These are phyloP conservation scores for Proales similis DNA, from an alignment of 1,140 invertebrate species.

Conservation along the genomic window DNA sequence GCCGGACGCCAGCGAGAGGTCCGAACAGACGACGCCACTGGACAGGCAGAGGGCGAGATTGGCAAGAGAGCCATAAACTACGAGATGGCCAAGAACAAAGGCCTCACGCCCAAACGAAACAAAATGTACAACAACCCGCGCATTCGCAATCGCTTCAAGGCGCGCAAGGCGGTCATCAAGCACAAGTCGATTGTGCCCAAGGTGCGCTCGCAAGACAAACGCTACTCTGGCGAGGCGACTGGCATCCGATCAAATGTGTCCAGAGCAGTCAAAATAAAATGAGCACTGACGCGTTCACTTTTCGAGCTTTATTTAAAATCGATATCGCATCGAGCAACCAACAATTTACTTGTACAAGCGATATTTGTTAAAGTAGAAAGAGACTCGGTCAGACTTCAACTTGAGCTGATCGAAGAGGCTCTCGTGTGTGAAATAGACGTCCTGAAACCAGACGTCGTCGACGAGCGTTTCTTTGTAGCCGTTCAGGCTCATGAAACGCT, in stretches of 20 bases:
- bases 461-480: constrained; percentile 19
- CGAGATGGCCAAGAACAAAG: constrained; percentile 88
- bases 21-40: constrained; percentile 41
- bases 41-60: constrained; percentile 45
- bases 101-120: constrained; percentile 75
- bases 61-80: constrained; percentile 77
- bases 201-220: constrained; percentile 66
- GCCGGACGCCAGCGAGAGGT: not conserved
- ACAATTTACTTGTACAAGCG: no score
- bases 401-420: constrained; percentile 8
- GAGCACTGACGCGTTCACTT: no score
- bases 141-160: constrained; percentile 84
- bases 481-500: not conserved
- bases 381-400: no score
- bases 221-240: constrained; percentile 79
- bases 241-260: constrained; percentile 75
- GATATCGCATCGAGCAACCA: no score
- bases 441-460: constrained; percentile 30
- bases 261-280: constrained; percentile 44
- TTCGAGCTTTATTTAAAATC: no score
- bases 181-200: constrained; percentile 67
- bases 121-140: constrained; percentile 84
- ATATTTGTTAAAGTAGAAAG: no score
- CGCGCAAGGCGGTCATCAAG: constrained; percentile 75
- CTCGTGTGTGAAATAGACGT: constrained; percentile 16